These are phyloP conservation scores for Burhinus oedicnemus DNA, from an alignment of 2,113 vertebrate species.

Conservation along the genomic window DNA sequence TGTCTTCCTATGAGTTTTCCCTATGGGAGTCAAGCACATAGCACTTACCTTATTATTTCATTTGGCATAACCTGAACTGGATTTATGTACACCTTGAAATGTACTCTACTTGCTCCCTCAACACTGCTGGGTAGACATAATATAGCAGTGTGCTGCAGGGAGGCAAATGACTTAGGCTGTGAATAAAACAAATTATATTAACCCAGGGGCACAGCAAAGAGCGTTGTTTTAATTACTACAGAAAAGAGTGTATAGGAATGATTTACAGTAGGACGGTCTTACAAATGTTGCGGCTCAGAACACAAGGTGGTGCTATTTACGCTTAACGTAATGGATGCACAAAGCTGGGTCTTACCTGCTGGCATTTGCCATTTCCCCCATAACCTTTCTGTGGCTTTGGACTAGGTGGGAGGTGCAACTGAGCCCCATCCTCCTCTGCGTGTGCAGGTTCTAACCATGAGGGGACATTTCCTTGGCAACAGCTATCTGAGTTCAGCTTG, in stretches of 20 bases:
- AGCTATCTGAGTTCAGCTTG: background rate
- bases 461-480: conserved; percentile 39
- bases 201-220: conserved; percentile 26
- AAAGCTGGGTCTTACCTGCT: background rate
- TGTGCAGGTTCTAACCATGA: background rate
- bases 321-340: background rate
- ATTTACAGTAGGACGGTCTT: background rate
- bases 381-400: background rate
- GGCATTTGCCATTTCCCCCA: background rate
- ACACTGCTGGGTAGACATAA: conserved; percentile 14
- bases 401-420: background rate
- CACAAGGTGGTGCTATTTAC: conserved; percentile 55
- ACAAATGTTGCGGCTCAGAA: background rate
- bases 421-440: background rate
- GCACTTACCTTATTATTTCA: conserved; percentile 22
- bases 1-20: background rate
- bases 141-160: background rate
- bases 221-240: conserved; percentile 39
- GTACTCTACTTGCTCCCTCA: conserved; percentile 4
- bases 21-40: background rate
- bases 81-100: conserved; percentile 48
- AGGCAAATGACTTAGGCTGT: conserved; percentile 38
- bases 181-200: conserved; percentile 64
- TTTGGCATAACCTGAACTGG: conserved; percentile 18
- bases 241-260: background rate